Conservation (phyloP, 2,113 vertebrate genomes). For the Sigmodon hispidus region DNA sequence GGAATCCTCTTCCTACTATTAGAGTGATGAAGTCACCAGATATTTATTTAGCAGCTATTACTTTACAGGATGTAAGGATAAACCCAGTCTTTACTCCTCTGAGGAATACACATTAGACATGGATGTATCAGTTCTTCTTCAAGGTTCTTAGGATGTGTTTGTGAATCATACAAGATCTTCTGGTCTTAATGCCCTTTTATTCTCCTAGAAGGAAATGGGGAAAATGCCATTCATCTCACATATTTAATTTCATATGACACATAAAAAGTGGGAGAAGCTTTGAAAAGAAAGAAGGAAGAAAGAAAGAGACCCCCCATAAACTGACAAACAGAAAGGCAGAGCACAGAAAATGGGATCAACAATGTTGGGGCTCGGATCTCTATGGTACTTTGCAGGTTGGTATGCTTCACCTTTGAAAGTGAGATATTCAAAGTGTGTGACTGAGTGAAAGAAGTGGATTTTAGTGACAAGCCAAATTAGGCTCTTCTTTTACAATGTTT, state of each 20-base stretch:
- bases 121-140: not conserved
- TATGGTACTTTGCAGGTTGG: not conserved
- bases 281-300: not conserved
- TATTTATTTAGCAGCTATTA: not conserved
- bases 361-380: not conserved
- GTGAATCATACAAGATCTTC: not conserved
- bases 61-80: not conserved
- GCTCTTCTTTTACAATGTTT: not conserved
- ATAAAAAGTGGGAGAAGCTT: not conserved
- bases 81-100: conserved; percentile 35
- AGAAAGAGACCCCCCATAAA: not conserved
- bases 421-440: not conserved
- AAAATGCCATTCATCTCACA: not conserved
- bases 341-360: not conserved
- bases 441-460: not conserved
- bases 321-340: not conserved
- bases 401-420: not conserved
- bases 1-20: not conserved
- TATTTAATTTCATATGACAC: not conserved
- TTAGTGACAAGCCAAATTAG: not conserved
- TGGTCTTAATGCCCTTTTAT: not conserved
- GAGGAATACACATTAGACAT: not conserved
- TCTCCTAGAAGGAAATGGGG: not conserved
- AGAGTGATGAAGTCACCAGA: not conserved
- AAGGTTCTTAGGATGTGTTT: not conserved